Conservation (phyloP, 2,113 vertebrate species). For the Dasyprocta punctata region DNA sequence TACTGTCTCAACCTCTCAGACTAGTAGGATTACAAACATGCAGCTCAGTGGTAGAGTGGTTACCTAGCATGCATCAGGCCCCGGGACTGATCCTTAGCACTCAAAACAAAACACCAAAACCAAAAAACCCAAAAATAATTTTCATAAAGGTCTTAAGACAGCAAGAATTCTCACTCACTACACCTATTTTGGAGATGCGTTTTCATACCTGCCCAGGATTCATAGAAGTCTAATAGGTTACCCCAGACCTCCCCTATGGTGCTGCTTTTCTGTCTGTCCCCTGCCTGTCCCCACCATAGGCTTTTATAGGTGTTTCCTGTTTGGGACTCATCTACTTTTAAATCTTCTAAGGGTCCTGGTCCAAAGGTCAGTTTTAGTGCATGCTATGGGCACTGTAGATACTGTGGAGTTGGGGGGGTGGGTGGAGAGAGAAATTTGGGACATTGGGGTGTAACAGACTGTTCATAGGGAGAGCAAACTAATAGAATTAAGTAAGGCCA, state of each 20-base stretch:
- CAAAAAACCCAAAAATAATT: not conserved
- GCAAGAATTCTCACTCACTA: not conserved
- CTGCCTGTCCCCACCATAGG: not conserved
- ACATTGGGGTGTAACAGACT: not conserved
- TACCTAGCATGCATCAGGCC: not conserved
- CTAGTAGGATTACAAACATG: not conserved
- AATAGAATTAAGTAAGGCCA: not conserved
- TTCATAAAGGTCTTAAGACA: not conserved
- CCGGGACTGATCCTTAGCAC: not conserved
- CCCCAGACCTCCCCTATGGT: fast-evolving
- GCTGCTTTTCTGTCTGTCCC: not conserved
- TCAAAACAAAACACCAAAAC: not conserved
- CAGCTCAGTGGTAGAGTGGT: not conserved
- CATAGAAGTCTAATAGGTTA: too few relatives aligned
- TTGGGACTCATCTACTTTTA: not conserved
- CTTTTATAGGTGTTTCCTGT: not conserved
- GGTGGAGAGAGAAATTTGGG: not conserved
- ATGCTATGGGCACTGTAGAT: not conserved
- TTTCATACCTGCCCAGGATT: not conserved
- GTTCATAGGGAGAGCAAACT: not conserved
- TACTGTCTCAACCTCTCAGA: not conserved
- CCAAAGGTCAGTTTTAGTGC: not conserved
- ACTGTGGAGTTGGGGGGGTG: not conserved
- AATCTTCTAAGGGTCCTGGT: not conserved
- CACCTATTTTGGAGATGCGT: not conserved